phyloP scores from a whole-genome alignment of 2,888 invertebrate genomes.

The Pollenia griseotomentosa region DNA sequence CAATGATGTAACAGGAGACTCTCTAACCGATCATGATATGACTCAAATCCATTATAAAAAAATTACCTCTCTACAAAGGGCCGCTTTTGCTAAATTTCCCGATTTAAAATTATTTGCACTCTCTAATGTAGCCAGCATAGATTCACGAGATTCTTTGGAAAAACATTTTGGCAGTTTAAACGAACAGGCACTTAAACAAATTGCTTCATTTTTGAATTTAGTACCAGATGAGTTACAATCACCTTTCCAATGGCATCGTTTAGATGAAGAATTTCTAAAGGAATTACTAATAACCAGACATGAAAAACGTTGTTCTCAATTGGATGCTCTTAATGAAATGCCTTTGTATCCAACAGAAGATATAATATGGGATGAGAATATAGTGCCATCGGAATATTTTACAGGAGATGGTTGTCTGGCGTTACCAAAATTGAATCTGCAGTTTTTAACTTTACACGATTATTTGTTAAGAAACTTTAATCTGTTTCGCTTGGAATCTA shows the following conservation, averaged over 20 bases:
- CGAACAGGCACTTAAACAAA: conserved; percentile 91
- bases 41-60: conserved; percentile 96
- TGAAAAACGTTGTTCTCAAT: conserved; percentile 94
- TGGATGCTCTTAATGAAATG: conserved; percentile 98
- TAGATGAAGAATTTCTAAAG: conserved; percentile 92
- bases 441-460: conserved; percentile 99
- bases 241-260: conserved; percentile 88
- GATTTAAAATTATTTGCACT: conserved; percentile 94
- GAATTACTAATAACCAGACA: conserved; percentile 94
- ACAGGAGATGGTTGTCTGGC: conserved; percentile 98
- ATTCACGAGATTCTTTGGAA: conserved; percentile 89
- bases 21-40: conserved; percentile 96
- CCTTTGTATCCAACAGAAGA: conserved; percentile 99
- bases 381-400: conserved; percentile 98
- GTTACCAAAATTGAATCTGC: conserved; percentile 98
- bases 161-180: conserved; percentile 92
- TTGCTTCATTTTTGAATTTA: conserved; percentile 94
- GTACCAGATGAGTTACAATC: conserved; percentile 91
- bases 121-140: conserved; percentile 97
- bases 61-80: conserved; percentile 96
- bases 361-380: conserved; percentile 99
- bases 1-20: conserved; percentile 97
- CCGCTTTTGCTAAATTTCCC: conserved; percentile 95
- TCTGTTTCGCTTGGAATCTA: conserved; percentile 98
- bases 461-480: conserved; percentile 98